phyloP scores from a whole-genome alignment of 1,140 invertebrate species.

The Drosophila prosaltans region DNA sequence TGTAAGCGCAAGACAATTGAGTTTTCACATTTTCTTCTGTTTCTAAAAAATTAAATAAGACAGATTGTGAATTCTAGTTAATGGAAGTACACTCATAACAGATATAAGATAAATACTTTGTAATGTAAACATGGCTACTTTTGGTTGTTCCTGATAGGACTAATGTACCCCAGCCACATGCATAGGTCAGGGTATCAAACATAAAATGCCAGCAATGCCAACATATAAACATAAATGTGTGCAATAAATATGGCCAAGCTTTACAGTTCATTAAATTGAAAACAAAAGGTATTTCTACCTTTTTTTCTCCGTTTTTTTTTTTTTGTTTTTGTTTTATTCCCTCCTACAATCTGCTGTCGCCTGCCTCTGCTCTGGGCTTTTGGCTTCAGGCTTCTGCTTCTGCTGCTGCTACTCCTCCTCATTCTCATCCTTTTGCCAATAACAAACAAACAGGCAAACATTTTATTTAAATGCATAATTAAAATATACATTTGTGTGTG shows the following conservation, averaged over 20 bases:
- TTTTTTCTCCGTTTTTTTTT: slow-evolving; percentile 13
- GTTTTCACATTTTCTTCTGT: too few species aligned
- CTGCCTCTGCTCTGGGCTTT: neutral
- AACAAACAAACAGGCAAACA: slow-evolving; percentile 55
- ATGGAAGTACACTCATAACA: too few species aligned
- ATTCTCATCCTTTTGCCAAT: slow-evolving; percentile 10
- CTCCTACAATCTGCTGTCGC: neutral
- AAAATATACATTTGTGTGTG: slow-evolving; percentile 49
- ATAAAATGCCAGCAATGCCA: slow-evolving; percentile 23
- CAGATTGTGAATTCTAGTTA: too few species aligned
- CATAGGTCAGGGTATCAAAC: slow-evolving; percentile 15
- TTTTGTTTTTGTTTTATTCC: slow-evolving; percentile 34
- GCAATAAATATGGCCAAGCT: slow-evolving; percentile 76
- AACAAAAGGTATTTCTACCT: slow-evolving; percentile 76
- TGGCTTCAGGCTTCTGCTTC: neutral
- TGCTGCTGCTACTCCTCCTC: neutral
- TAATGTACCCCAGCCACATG: too few species aligned
- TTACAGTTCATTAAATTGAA: slow-evolving; percentile 81
- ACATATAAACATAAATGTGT: slow-evolving; percentile 62
- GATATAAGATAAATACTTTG: too few species aligned
- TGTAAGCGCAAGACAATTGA: too few species aligned
- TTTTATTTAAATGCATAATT: slow-evolving; percentile 74
- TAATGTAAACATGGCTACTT: too few species aligned
- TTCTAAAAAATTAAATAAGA: too few species aligned
- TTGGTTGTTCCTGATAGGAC: too few species aligned